Evolutionary conservation across 2,888 invertebrate species (phyloP).

Genomic region (Siphonodentalium dalli): DNA sequence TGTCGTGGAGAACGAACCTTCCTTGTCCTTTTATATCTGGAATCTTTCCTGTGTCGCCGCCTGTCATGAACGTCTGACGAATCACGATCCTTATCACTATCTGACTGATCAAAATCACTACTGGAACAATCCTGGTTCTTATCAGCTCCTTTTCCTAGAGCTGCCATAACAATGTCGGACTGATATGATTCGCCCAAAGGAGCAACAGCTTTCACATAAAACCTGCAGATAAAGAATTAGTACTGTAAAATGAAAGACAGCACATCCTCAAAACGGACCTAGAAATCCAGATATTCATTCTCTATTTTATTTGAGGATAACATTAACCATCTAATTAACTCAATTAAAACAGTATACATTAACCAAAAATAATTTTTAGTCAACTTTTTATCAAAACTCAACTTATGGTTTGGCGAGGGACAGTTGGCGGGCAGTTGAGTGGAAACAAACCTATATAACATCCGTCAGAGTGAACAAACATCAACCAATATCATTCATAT

Average conservation of each 20-base stretch:
- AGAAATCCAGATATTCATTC: background rate
- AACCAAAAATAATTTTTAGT: background rate
- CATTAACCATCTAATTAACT: background rate
- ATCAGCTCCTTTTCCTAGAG: slow-evolving; percentile 33
- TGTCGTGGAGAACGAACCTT: slow-evolving; percentile 35
- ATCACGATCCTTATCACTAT: slow-evolving; percentile 44
- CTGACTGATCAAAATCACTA: slow-evolving; percentile 40
- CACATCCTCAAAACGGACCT: background rate
- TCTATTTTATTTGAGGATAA: background rate
- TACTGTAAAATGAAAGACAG: background rate
- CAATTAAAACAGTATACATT: background rate
- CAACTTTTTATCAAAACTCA: too few relatives aligned
- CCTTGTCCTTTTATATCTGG: slow-evolving; percentile 26
- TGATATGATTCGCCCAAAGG: slow-evolving; percentile 56
- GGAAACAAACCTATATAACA: too few relatives aligned
- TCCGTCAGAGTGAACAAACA: too few relatives aligned
- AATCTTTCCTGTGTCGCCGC: slow-evolving; percentile 28
- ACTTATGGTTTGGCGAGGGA: too few relatives aligned
- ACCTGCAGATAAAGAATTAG: slow-evolving; percentile 34
- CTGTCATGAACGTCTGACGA: slow-evolving; percentile 42
- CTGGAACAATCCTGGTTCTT: slow-evolving; percentile 33
- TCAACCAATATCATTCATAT: too few relatives aligned
- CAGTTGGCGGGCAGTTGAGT: too few relatives aligned
- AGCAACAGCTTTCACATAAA: slow-evolving; percentile 56
- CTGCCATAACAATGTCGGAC: slow-evolving; percentile 53